Percentiles rank a stretch among this genome's conserved stretches.
phyloP scores from a whole-genome alignment of 2,888 invertebrate species.

The Laothoe populi region DNA sequence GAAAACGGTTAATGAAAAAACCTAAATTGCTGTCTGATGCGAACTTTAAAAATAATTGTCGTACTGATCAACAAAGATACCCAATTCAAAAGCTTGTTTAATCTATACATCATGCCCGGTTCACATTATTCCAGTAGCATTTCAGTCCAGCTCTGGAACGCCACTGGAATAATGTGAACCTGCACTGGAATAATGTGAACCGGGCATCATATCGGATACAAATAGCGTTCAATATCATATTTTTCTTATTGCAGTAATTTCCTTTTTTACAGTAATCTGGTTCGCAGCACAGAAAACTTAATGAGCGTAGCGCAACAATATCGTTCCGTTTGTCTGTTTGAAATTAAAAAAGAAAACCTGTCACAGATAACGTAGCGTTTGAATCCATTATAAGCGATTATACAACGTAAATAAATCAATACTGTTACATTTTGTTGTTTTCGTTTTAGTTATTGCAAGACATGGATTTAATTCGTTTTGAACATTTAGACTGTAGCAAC shows the following conservation, averaged over 20 bases:
- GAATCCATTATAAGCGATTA: conserved; percentile 61
- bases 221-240: conserved; percentile 1
- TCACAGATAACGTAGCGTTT: conserved; percentile 39
- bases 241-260: conserved; percentile 4
- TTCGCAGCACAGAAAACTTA: conserved; percentile 10
- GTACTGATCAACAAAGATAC: neutral
- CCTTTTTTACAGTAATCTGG: neutral
- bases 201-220: neutral
- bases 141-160: too few species aligned
- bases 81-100: too few species aligned
- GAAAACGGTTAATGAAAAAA: too few species aligned
- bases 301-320: conserved; percentile 15
- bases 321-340: conserved; percentile 11
- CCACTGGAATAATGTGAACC: too few species aligned
- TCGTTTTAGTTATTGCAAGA: neutral
- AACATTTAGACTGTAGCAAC: too few species aligned
- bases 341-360: conserved; percentile 57
- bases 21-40: too few species aligned
- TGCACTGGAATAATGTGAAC: too few species aligned
- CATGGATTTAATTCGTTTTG: neutral
- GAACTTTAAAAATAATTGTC: too few species aligned
- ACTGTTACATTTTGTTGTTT: conserved; percentile 11
- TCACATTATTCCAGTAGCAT: too few species aligned
- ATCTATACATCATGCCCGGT: too few species aligned
- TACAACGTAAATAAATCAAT: conserved; percentile 50